These are phyloP conservation scores for Odontophorus gujanensis DNA, from an alignment of 2,113 vertebrate species.

Conservation along the genomic window DNA sequence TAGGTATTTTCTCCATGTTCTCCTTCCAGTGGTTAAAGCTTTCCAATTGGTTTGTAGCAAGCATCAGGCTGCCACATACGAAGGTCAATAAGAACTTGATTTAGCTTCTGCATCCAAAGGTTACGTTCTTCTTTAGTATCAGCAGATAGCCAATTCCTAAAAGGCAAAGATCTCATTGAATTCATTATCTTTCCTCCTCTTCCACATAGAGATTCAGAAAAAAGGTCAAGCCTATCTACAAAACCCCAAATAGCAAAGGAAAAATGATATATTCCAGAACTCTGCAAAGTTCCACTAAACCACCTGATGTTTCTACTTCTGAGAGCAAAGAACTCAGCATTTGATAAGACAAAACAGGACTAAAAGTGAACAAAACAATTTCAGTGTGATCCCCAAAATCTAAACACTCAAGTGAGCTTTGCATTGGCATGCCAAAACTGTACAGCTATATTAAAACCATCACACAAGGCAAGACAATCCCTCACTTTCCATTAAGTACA, in stretches of 20 bases:
- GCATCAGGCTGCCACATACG: constrained; percentile 96
- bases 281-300: neutral
- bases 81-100: constrained; percentile 93
- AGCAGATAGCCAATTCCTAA: constrained; percentile 96
- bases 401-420: neutral
- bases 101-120: constrained; percentile 96
- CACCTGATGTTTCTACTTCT: neutral
- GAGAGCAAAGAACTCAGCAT: neutral
- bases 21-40: constrained; percentile 55
- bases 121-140: constrained; percentile 97
- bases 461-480: neutral
- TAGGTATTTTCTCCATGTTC: neutral
- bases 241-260: neutral
- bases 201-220: neutral
- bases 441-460: neutral
- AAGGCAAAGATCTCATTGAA: neutral
- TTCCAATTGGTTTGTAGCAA: constrained; percentile 86
- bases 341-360: neutral
- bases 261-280: neutral
- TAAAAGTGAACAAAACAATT: neutral
- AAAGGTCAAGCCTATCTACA: neutral
- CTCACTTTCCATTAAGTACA: too few relatives aligned
- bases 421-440: neutral
- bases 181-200: neutral
- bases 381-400: neutral